phyloP scores from a whole-genome alignment of 2,797 vertebrate genomes.

The Trachops cirrhosus region DNA sequence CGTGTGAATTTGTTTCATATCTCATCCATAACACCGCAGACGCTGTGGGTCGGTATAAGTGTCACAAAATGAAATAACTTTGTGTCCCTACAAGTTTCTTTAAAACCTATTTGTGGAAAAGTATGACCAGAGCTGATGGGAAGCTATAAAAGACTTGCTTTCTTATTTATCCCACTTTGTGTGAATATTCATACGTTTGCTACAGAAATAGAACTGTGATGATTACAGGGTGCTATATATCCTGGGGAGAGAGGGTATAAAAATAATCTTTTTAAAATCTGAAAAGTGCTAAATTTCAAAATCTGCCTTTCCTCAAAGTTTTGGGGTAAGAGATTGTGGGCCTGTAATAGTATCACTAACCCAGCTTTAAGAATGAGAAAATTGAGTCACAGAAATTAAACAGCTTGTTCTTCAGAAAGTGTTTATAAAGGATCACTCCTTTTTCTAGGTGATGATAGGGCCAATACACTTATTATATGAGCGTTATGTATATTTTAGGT shows the following conservation, averaged over 20 bases:
- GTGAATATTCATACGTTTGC: not conserved
- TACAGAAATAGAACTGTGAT: not conserved
- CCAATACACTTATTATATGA: not conserved
- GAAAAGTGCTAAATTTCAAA: conserved; percentile 36
- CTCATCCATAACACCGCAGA: too few relatives aligned
- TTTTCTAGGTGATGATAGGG: not conserved
- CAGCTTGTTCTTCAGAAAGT: not conserved
- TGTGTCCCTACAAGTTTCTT: not conserved
- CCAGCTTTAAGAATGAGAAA: not conserved
- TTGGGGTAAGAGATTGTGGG: not conserved
- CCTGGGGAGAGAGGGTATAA: not conserved
- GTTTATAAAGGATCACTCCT: not conserved
- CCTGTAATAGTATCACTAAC: not conserved
- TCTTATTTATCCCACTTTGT: not conserved
- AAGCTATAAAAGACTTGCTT: not conserved
- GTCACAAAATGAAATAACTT: not conserved
- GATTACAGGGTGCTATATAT: not conserved
- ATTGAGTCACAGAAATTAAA: not conserved
- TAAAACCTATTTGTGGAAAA: conserved; percentile 12
- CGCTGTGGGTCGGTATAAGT: too few relatives aligned
- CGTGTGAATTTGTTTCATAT: too few relatives aligned
- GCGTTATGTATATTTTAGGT: not conserved
- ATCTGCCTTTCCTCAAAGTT: not conserved
- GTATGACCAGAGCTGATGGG: not conserved
- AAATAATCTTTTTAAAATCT: conserved; percentile 7